phyloP scores from a whole-genome alignment of 2,797 vertebrate species.

The Acanthiza pusilla region DNA sequence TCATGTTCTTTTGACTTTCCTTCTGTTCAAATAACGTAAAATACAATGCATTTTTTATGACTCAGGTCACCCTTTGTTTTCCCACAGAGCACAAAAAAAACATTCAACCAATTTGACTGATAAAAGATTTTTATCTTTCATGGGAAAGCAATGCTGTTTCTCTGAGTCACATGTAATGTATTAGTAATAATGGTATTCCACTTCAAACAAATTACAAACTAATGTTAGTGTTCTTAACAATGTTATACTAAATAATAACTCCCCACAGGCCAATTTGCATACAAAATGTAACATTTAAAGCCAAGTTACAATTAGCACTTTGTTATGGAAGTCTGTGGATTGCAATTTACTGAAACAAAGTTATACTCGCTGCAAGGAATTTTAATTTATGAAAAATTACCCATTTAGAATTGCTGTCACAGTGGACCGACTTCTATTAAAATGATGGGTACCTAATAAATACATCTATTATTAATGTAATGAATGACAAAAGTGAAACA shows the following conservation, averaged over 20 bases:
- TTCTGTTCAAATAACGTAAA: conserved; percentile 39
- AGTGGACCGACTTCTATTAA: conserved; percentile 47
- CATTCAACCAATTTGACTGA: conserved; percentile 48
- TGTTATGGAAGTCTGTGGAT: conserved; percentile 66
- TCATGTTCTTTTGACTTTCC: conserved; percentile 52
- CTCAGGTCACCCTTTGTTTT: conserved; percentile 67
- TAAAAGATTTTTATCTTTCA: conserved; percentile 66
- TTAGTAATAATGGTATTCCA: conserved; percentile 69
- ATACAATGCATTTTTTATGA: conserved; percentile 62
- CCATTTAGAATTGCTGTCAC: conserved; percentile 57
- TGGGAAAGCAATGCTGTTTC: conserved; percentile 57
- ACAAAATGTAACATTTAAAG: conserved; percentile 74
- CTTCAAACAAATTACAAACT: conserved; percentile 74
- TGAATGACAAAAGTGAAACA: conserved; percentile 1
- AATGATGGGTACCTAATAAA: conserved; percentile 45
- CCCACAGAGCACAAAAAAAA: conserved; percentile 15
- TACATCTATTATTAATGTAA: conserved; percentile 31
- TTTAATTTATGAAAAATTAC: conserved; percentile 72
- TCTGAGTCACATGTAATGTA: conserved; percentile 50
- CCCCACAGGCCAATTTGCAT: conserved; percentile 70
- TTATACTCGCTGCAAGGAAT: conserved; percentile 62
- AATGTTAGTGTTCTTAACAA: conserved; percentile 66
- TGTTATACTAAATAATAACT: conserved; percentile 68
- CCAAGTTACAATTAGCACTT: conserved; percentile 74
- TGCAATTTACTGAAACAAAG: conserved; percentile 68